Base-by-base conservation (phyloP, 37 sponge, comb jelly and placozoan species). In the Corticium candelabrum region DNA sequence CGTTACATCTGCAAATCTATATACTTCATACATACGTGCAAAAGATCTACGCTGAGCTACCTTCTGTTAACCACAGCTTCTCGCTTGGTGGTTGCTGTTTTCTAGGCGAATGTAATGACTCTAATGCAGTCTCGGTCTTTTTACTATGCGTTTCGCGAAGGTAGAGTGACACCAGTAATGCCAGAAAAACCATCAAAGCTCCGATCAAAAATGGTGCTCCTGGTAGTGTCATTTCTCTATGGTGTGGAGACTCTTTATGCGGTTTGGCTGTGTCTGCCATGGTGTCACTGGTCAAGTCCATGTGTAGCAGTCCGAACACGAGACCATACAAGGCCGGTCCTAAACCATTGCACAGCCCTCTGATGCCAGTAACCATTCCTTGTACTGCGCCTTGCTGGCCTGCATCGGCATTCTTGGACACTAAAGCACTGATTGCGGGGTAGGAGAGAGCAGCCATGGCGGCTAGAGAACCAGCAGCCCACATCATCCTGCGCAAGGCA, bases 301-400 rank as follows among this genome's bases (percentile, higher is more conserved):
- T 88, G 68, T 93, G 81, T 68, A 83, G 85, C 34, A 89, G 37
- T 83, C 82, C 88, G 79, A 93, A 94, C n/a, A 94, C 74, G 34
- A 88, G 76, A 0, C 95, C 95, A 67, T 83, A 94, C 67, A 86
- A 3, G 27, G 95, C 95, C 11, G 95, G 95, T 1, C 95, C 95
- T 0, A 94, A 79, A 29, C 95, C 95, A 27, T 82, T 94, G 40
- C 95, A 90, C 40, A 94, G 76, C 0, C 95, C 95, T 78, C 95
- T 80, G 37, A 94, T 79, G 1, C 95, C 95, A 41, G 95, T 94
- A 1, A 94, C 62, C 21, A 94, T 86, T 1, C 95, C 95, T 37
- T 91, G 83, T 2, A 76, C 83, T 35, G 88, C 87, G 85, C 89
- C 94, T 76, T 93, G 94, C 39, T 90, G 90, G 31, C 87, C 88